These are phyloP conservation scores for Philonicus albiceps DNA, from an alignment of 2,888 invertebrate genomes.

Conservation along the genomic window DNA sequence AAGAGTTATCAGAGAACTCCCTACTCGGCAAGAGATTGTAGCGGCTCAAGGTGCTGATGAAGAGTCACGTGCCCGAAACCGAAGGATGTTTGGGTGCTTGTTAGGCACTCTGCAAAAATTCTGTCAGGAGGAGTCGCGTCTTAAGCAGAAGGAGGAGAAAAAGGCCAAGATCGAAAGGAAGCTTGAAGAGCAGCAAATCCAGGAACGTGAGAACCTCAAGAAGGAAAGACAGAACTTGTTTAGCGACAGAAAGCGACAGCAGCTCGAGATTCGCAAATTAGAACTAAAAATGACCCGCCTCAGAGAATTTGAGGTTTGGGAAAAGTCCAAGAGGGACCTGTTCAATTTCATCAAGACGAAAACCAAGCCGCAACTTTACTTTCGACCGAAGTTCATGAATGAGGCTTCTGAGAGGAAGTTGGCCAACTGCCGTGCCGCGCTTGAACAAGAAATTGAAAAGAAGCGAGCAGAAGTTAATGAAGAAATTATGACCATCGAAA, in stretches of 20 bases:
- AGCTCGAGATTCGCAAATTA: slow-evolving; percentile 85
- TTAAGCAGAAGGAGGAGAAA: slow-evolving; percentile 87
- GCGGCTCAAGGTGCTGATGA: slow-evolving; percentile 86
- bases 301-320: slow-evolving; percentile 89
- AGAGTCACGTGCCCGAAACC: slow-evolving; percentile 82
- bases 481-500: slow-evolving; percentile 72
- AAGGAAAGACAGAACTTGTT: slow-evolving; percentile 86
- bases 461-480: slow-evolving; percentile 71
- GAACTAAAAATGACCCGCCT: slow-evolving; percentile 91
- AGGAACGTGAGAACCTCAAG: slow-evolving; percentile 85
- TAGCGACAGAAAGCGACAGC: slow-evolving; percentile 83
- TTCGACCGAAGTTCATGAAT: slow-evolving; percentile 81
- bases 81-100: slow-evolving; percentile 94
- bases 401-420: slow-evolving; percentile 74
- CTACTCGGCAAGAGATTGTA: slow-evolving; percentile 82
- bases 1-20: slow-evolving; percentile 84
- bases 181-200: slow-evolving; percentile 88
- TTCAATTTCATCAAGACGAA: slow-evolving; percentile 87
- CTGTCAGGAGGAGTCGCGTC: slow-evolving; percentile 89
- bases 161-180: slow-evolving; percentile 85
- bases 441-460: slow-evolving; percentile 72
- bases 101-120: slow-evolving; percentile 95
- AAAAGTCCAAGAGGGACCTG: slow-evolving; percentile 77
- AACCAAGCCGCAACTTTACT: slow-evolving; percentile 86
- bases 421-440: slow-evolving; percentile 69